These are phyloP conservation scores for Cichladusa arquata DNA, from an alignment of 2,113 vertebrate genomes.

Conservation along the genomic window DNA sequence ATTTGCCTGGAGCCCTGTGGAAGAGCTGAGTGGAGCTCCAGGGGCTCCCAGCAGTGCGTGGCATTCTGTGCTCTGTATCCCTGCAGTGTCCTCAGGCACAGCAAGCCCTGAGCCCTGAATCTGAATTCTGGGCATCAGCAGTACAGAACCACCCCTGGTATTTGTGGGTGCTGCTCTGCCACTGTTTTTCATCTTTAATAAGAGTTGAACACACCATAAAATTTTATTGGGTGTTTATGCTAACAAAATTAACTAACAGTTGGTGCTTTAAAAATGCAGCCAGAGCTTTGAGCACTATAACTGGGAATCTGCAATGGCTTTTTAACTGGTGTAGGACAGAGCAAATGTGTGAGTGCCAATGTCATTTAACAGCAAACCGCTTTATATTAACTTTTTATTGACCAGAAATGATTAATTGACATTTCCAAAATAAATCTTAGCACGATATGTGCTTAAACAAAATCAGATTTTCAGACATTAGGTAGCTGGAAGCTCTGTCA, in stretches of 20 bases:
- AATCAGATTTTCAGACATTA: background rate
- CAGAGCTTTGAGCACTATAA: background rate
- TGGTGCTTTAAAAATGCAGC: constrained; percentile 30
- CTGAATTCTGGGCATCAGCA: background rate
- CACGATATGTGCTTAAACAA: background rate
- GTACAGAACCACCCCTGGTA: background rate
- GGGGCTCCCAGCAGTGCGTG: background rate
- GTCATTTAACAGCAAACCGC: background rate
- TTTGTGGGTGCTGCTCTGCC: background rate
- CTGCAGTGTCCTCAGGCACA: background rate
- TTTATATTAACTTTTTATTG: constrained; percentile 16
- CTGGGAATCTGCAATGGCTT: constrained; percentile 20
- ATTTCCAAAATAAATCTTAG: background rate
- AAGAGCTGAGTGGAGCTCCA: background rate
- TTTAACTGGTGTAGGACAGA: constrained; percentile 15
- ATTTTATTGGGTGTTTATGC: constrained; percentile 53
- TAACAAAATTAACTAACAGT: constrained; percentile 57
- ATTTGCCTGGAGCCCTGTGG: rapidly evolving
- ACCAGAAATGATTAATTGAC: background rate
- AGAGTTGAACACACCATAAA: constrained; percentile 46
- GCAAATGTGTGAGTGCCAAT: background rate
- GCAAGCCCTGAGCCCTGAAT: background rate
- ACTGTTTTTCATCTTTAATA: constrained; percentile 50
- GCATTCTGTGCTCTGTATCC: rapidly evolving
- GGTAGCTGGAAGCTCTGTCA: background rate